Conservation (phyloP, 2,113 vertebrate species). For the Lycocorax pyrrhopterus region DNA sequence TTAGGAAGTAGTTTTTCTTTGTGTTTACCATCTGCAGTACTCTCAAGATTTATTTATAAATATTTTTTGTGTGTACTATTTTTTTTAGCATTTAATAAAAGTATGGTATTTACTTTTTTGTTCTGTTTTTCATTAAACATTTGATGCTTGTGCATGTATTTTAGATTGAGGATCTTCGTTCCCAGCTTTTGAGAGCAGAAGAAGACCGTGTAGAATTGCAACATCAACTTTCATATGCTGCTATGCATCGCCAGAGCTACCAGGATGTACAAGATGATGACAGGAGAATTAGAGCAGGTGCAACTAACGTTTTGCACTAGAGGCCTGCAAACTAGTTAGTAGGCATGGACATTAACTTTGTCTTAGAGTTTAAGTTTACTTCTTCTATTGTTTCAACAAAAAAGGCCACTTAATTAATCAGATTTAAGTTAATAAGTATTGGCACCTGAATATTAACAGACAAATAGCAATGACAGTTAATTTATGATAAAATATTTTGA, state of each 20-base stretch:
- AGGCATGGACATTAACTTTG: background rate
- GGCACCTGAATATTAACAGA: background rate
- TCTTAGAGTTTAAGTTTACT: background rate
- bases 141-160: background rate
- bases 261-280: conserved; percentile 70
- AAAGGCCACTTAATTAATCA: background rate
- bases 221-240: conserved; percentile 68
- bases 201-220: conserved; percentile 77
- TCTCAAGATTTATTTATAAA: background rate
- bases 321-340: background rate
- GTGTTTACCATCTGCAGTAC: background rate
- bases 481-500: background rate
- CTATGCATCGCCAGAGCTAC: conserved; percentile 54
- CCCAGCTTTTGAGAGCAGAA: conserved; percentile 80
- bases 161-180: conserved; percentile 85
- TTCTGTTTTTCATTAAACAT: background rate
- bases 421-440: background rate
- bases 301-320: background rate
- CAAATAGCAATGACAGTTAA: background rate
- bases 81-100: background rate
- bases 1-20: background rate
- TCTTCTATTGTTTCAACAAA: background rate
- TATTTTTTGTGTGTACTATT: background rate
- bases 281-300: conserved; percentile 69
- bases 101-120: background rate